A percentile compares a stretch with the other conserved stretches of the same genome.
phyloP scores from a whole-genome alignment of 2,797 vertebrate species.

The Mionectes olivaceus region DNA sequence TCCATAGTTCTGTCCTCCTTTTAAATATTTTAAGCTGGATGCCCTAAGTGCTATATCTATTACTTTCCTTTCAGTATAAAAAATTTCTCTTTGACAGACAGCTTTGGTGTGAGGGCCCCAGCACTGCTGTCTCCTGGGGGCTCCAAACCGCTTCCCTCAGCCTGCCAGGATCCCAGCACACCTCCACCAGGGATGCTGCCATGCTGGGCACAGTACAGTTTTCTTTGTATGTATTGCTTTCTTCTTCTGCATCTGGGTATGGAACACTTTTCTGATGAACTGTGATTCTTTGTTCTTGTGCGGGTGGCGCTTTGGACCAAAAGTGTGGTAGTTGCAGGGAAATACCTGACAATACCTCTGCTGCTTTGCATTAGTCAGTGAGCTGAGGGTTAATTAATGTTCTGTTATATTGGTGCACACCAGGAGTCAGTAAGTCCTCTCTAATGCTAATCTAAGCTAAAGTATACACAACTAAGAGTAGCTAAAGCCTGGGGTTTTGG shows the following conservation, averaged over 20 bases:
- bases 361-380: neutral
- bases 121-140: slow-evolving; percentile 1
- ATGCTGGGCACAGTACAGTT: neutral
- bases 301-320: neutral
- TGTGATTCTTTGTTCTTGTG: neutral
- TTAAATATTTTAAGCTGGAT: slow-evolving; percentile 72
- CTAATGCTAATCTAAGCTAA: neutral
- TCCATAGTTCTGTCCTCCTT: slow-evolving; percentile 55
- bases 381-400: neutral
- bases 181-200: slow-evolving; percentile 15
- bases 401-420: neutral
- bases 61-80: slow-evolving; percentile 30
- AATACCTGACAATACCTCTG: neutral
- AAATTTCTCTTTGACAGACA: slow-evolving; percentile 14
- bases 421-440: neutral
- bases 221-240: slow-evolving; percentile 15
- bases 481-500: neutral
- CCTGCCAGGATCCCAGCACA: neutral
- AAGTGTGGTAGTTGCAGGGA: neutral
- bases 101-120: slow-evolving; percentile 31
- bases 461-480: neutral
- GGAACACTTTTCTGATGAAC: slow-evolving; percentile 30
- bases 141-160: neutral
- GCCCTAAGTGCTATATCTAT: slow-evolving; percentile 64
- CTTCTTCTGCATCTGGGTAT: neutral